A percentile compares a stretch with the other conserved stretches of the same genome.
phyloP scores from a whole-genome alignment of 1,140 invertebrate genomes.

The Nylanderia fulva region DNA sequence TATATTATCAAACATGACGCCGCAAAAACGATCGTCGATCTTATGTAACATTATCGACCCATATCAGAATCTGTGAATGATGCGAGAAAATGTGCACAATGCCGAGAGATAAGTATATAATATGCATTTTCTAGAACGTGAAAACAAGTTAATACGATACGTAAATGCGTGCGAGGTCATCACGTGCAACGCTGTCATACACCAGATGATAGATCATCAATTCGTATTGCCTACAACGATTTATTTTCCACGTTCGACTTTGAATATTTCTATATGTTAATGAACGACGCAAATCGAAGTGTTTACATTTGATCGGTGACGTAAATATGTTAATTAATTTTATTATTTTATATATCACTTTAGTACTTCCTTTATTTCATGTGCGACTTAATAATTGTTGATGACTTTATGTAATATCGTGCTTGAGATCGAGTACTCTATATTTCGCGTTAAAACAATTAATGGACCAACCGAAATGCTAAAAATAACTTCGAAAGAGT shows the following conservation, averaged over 20 bases:
- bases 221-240: not conserved
- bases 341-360: no score
- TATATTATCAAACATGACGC: no score
- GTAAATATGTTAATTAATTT: no score
- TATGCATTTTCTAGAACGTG: not conserved
- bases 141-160: not conserved
- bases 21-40: not conserved
- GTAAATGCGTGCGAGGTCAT: not conserved
- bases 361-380: no score
- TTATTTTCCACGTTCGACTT: not conserved
- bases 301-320: no score
- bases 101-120: not conserved
- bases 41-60: slow-evolving; percentile 5
- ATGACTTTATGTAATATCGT: not conserved
- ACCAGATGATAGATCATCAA: not conserved
- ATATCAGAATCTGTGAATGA: not conserved
- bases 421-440: not conserved
- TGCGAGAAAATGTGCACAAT: not conserved
- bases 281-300: not conserved
- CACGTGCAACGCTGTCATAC: not conserved
- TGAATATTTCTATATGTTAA: not conserved
- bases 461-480: not conserved
- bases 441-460: not conserved
- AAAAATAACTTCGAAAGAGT: slow-evolving; percentile 2
- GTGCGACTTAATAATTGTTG: not conserved